Conservation (phyloP, 2,797 vertebrate species). For the Vultur gryphus region DNA sequence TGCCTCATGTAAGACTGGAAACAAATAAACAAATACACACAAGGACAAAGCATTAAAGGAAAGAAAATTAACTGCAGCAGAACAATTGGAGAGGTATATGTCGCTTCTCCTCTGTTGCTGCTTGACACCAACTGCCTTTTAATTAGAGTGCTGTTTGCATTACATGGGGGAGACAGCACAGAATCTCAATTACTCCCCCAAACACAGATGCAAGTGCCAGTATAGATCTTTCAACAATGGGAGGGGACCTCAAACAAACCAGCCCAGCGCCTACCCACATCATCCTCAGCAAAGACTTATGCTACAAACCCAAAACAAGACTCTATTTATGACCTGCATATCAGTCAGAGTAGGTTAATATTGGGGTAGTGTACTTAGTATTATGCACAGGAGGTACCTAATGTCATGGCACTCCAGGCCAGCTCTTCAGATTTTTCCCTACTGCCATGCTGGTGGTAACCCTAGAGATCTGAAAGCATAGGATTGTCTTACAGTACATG, state of each 20-base stretch:
- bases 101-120: conserved; percentile 28
- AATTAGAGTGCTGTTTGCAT: conserved; percentile 30
- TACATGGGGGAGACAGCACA: neutral
- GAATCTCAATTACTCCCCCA: conserved; percentile 20
- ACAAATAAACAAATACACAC: conserved; percentile 24
- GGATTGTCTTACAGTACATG: neutral
- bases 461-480: neutral
- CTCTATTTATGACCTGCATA: neutral
- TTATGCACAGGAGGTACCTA: neutral
- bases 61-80: conserved; percentile 37
- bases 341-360: neutral
- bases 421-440: neutral
- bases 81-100: conserved; percentile 33
- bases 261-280: neutral
- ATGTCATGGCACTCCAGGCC: neutral
- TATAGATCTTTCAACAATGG: neutral
- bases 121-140: conserved; percentile 35
- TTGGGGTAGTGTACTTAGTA: neutral
- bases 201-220: neutral
- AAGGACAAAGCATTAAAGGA: conserved; percentile 36
- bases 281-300: neutral
- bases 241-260: neutral
- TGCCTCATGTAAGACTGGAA: neutral
- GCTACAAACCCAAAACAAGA: neutral
- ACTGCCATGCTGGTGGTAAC: neutral